Conservation (phyloP, 2,797 vertebrate genomes). For the Gadopsis marmoratus region DNA sequence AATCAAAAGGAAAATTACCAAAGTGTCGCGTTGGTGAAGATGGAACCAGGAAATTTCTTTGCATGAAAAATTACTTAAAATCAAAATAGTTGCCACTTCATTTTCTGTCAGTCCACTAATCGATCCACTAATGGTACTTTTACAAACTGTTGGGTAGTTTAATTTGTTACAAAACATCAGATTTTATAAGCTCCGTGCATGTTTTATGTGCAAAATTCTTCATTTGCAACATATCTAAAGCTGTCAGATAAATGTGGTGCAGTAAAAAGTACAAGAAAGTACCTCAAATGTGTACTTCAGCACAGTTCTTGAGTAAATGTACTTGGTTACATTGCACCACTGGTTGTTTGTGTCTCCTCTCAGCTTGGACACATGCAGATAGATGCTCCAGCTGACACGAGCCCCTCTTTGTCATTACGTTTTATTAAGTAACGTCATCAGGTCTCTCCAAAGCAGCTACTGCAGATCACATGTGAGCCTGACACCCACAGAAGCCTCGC, state of each 20-base stretch:
- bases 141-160: background rate
- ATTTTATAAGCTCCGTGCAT: background rate
- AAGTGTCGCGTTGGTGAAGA: no score
- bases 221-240: background rate
- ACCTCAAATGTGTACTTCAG: background rate
- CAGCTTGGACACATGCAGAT: slow-evolving; percentile 14
- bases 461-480: background rate
- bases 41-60: background rate
- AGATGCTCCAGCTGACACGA: slow-evolving; percentile 22
- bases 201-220: background rate
- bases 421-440: background rate
- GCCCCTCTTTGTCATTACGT: no score
- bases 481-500: background rate
- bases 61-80: background rate
- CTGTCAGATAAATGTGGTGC: background rate
- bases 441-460: background rate
- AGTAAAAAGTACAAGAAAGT: background rate
- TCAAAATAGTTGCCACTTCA: background rate
- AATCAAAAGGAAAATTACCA: background rate
- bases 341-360: background rate
- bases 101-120: background rate
- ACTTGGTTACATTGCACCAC: background rate
- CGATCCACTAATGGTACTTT: background rate
- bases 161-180: background rate
- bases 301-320: background rate